Percentiles rank a stretch among this genome's conserved stretches.
Evolutionary conservation across 2,113 vertebrate genomes (phyloP).

Genomic region (Gobiocypris rarus): DNA sequence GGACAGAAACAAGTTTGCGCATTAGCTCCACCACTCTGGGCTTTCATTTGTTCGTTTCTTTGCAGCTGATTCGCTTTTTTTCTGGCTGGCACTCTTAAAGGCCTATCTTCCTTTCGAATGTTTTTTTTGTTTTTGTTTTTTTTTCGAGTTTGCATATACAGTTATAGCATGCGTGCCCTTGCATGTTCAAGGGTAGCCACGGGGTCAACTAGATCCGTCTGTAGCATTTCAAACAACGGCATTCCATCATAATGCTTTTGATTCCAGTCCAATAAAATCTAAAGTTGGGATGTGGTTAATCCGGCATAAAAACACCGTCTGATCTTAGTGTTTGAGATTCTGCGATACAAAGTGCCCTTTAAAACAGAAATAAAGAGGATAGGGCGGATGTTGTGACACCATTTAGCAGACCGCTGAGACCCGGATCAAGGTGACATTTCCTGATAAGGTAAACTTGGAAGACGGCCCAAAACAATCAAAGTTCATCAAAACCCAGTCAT

Average conservation of each 20-base stretch:
- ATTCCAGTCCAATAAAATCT: constrained; percentile 74
- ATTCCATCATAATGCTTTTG: constrained; percentile 71
- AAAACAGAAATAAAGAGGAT: constrained; percentile 72
- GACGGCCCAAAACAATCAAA: constrained; percentile 79
- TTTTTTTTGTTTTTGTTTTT: constrained; percentile 23
- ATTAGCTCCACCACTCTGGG: constrained; percentile 92
- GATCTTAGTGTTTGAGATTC: constrained; percentile 55
- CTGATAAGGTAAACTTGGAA: constrained; percentile 81
- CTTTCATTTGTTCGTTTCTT: constrained; percentile 87
- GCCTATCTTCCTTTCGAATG: constrained; percentile 57
- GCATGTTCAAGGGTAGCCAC: constrained; percentile 20
- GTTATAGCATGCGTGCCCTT: background rate
- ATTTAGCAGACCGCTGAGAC: constrained; percentile 77
- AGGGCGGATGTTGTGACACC: constrained; percentile 69
- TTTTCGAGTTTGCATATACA: constrained; percentile 6
- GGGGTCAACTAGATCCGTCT: constrained; percentile 35
- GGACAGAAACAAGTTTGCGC: constrained; percentile 99
- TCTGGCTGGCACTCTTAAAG: constrained; percentile 81
- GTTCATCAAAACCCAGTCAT: constrained; percentile 80
- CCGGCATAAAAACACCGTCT: constrained; percentile 60
- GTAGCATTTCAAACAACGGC: constrained; percentile 66
- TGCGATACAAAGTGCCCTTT: constrained; percentile 66
- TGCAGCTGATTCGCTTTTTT: constrained; percentile 81
- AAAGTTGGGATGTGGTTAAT: constrained; percentile 72
- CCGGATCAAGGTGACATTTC: constrained; percentile 78